These are phyloP conservation scores for Penaeus monodon DNA, from an alignment of 2,888 invertebrate species.

Conservation along the genomic window DNA sequence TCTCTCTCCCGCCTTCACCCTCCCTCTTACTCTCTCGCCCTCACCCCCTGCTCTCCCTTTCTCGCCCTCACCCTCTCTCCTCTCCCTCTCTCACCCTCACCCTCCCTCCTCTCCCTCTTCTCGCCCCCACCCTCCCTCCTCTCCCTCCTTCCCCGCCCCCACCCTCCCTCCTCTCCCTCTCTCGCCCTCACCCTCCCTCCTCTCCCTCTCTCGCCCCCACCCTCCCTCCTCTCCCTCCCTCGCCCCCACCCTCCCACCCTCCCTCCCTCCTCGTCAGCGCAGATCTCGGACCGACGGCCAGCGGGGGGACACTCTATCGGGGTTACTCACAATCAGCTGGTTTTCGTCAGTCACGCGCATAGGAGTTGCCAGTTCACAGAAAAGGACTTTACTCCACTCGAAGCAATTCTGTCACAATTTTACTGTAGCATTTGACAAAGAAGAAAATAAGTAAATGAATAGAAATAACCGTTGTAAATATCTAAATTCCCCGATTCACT, in stretches of 20 bases:
- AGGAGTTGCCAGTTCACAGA: too few relatives aligned
- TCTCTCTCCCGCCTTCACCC: not conserved
- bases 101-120: not conserved
- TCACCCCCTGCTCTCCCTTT: not conserved
- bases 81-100: too few relatives aligned
- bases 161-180: not conserved
- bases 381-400: too few relatives aligned
- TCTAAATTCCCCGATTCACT: not conserved
- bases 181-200: not conserved
- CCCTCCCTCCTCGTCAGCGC: not conserved
- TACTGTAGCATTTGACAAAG: not conserved
- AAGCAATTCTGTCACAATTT: too few relatives aligned
- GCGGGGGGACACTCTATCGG: conserved; percentile 32
- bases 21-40: not conserved
- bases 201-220: not conserved
- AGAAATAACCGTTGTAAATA: not conserved
- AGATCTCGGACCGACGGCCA: not conserved
- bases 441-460: not conserved
- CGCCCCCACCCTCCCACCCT: not conserved
- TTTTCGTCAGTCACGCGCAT: conserved; percentile 21
- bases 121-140: not conserved
- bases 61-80: not conserved
- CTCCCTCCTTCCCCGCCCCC: not conserved
- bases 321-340: conserved; percentile 30
- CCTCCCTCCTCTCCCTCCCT: not conserved